These are phyloP conservation scores for Tauraco hartlaubi DNA, from an alignment of 2,797 vertebrate genomes.

Conservation along the genomic window DNA sequence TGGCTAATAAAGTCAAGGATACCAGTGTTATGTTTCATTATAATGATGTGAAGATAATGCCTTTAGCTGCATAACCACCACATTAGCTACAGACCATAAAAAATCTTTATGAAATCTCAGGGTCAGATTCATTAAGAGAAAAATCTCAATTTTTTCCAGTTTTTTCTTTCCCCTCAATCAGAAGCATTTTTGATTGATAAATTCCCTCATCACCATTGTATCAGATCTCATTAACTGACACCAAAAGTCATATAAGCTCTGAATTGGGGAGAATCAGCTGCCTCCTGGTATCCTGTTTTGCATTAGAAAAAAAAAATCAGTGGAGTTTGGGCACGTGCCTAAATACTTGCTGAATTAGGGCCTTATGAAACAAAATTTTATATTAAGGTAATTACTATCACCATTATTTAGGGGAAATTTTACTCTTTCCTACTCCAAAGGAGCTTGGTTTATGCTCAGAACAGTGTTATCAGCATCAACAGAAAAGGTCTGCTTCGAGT, in stretches of 20 bases:
- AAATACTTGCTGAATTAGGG: background rate
- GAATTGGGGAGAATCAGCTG: background rate
- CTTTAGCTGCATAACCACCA: constrained; percentile 79
- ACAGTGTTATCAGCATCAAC: background rate
- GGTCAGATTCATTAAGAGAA: constrained; percentile 67
- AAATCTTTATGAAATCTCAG: constrained; percentile 72
- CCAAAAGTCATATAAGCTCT: background rate
- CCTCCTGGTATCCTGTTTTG: background rate
- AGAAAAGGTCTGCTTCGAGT: background rate
- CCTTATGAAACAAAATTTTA: constrained; percentile 24
- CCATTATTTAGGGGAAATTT: background rate
- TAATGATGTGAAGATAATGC: constrained; percentile 83
- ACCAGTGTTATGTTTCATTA: constrained; percentile 76
- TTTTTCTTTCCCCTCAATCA: background rate
- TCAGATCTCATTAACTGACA: background rate
- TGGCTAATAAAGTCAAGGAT: constrained; percentile 69
- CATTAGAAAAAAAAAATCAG: background rate
- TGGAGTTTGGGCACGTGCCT: background rate
- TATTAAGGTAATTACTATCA: background rate
- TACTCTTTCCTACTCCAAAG: background rate
- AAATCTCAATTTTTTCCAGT: background rate
- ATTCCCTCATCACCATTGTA: background rate
- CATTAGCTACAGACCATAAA: constrained; percentile 79
- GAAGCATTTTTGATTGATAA: constrained; percentile 40
- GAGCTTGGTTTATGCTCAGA: background rate